Conservation (phyloP, 2,888 invertebrate species). For the Micoletzkya japonica region DNA sequence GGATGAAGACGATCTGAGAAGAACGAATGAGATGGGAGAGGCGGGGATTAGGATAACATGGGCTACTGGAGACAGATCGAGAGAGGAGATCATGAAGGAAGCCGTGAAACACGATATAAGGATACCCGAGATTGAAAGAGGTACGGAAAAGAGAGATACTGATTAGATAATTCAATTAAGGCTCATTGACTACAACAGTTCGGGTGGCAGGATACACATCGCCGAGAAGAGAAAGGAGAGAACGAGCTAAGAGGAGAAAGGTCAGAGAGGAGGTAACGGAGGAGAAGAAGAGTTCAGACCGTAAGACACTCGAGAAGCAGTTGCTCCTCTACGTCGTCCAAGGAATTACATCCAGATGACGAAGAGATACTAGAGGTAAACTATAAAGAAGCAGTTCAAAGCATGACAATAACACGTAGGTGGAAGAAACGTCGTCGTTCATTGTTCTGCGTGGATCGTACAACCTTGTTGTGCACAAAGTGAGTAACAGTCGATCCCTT, state of each 20-base stretch:
- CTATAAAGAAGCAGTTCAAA: neutral
- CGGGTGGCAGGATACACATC: conserved; percentile 19
- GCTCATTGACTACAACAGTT: conserved; percentile 10
- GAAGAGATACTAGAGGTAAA: conserved; percentile 21
- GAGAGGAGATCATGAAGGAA: neutral
- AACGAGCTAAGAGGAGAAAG: conserved; percentile 1
- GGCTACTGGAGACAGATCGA: neutral
- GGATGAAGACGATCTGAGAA: neutral
- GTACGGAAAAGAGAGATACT: neutral
- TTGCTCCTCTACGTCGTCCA: conserved; percentile 3
- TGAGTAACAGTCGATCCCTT: neutral
- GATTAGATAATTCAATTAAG: neutral
- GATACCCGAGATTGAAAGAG: neutral
- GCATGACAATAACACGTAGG: neutral
- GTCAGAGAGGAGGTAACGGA: conserved; percentile 1
- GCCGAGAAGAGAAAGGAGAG: neutral
- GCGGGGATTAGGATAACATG: neutral
- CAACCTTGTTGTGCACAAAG: conserved; percentile 22
- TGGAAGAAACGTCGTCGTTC: conserved; percentile 10
- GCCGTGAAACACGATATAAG: neutral
- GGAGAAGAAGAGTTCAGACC: conserved; percentile 15
- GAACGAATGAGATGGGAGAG: neutral
- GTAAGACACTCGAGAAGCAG: conserved; percentile 3
- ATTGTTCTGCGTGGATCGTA: conserved; percentile 20
- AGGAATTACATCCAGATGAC: conserved; percentile 9